Evolutionary conservation across 2,888 invertebrate genomes (phyloP).

Genomic region (Rhagophthalmus giganteus): DNA sequence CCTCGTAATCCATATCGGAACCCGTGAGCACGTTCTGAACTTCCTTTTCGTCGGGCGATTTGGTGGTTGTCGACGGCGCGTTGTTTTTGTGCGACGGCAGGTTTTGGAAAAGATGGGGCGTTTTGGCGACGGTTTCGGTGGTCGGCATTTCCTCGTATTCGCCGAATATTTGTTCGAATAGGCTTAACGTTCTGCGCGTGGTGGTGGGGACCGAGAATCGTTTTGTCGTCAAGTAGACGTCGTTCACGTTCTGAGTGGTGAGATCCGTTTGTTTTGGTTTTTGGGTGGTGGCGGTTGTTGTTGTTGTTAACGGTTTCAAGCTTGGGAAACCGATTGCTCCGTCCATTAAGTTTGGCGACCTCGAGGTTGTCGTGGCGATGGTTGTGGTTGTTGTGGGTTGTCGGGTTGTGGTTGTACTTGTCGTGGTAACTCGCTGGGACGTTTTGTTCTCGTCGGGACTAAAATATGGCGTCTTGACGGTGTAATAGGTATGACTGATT

Average conservation of each 20-base stretch:
- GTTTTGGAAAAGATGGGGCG: constrained; percentile 34
- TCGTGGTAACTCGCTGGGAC: constrained; percentile 23
- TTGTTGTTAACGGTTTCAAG: constrained; percentile 44
- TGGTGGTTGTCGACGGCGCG: constrained; percentile 1
- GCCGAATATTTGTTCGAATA: constrained; percentile 54
- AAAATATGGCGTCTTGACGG: constrained; percentile 42
- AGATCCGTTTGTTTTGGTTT: constrained; percentile 2
- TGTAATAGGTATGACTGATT: constrained; percentile 50
- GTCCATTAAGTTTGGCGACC: constrained; percentile 46
- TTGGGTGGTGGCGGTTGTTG: constrained; percentile 5
- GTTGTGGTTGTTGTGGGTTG: constrained; percentile 13
- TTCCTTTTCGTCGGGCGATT: constrained; percentile 13
- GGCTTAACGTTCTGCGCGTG: constrained; percentile 52
- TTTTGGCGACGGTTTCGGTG: constrained; percentile 34
- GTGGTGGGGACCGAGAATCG: constrained; percentile 42
- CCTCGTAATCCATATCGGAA: constrained; percentile 42
- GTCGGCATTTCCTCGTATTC: constrained; percentile 50
- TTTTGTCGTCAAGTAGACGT: constrained; percentile 42
- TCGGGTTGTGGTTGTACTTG: constrained; percentile 37
- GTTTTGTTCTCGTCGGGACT: constrained; percentile 26
- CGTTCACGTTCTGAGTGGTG: neutral
- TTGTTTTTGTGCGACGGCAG: constrained; percentile 37
- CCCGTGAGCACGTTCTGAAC: constrained; percentile 41
- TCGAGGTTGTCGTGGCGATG: constrained; percentile 40
- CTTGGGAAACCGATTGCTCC: constrained; percentile 49